Percentiles rank a stretch among this genome's conserved stretches.
phyloP scores from a whole-genome alignment of 2,797 vertebrate genomes.

The Siniperca obscura region DNA sequence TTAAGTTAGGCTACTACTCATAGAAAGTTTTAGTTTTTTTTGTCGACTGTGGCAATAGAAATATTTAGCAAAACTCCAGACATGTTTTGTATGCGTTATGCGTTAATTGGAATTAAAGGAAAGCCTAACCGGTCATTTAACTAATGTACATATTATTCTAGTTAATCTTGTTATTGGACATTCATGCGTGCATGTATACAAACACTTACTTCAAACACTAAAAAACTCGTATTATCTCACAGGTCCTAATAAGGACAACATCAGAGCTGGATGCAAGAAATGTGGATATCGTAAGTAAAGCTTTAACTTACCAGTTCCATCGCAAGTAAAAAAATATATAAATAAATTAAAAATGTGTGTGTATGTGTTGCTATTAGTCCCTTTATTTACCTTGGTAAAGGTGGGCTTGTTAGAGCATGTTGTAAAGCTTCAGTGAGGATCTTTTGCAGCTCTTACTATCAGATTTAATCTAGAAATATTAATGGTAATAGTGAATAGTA shows the following conservation, averaged over 20 bases:
- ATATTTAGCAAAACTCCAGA: not conserved
- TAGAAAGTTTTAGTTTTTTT: not conserved
- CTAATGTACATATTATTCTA: no score
- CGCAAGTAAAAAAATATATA: not conserved
- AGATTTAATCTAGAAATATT: not conserved
- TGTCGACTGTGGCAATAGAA: not conserved
- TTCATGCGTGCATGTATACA: not conserved
- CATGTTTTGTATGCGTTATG: not conserved
- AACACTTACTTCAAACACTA: not conserved
- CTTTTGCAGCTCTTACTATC: not conserved
- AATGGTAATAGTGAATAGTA: not conserved
- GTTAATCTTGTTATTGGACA: not conserved
- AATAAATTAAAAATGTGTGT: not conserved
- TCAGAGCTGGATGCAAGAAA: conserved; percentile 98
- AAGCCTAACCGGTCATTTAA: not conserved
- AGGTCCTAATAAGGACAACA: conserved; percentile 98
- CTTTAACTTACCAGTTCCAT: not conserved
- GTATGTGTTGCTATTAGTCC: not conserved
- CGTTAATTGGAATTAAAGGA: not conserved
- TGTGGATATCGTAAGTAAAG: conserved; percentile 97
- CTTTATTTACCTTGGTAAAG: not conserved
- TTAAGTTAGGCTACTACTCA: no score
- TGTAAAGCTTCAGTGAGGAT: not conserved
- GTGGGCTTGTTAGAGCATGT: not conserved
- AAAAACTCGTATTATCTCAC: conserved; percentile 32